These are phyloP conservation scores for Thaumetopoea pityocampa DNA, from an alignment of 1,140 invertebrate genomes.

Conservation along the genomic window DNA sequence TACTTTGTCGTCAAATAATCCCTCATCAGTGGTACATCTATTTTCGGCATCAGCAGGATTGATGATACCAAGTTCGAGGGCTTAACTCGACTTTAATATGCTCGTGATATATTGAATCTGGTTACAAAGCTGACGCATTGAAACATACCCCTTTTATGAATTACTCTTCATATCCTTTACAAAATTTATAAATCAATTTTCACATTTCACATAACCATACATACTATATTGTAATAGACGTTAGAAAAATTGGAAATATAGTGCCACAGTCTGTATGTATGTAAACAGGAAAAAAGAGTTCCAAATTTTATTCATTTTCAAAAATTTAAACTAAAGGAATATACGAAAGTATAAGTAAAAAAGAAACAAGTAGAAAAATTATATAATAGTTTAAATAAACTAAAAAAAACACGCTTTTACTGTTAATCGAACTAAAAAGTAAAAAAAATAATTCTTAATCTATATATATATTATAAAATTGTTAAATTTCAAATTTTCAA, in stretches of 20 bases:
- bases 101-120: slow-evolving; percentile 57
- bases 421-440: too few species aligned
- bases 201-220: slow-evolving; percentile 33
- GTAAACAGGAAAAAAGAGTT: slow-evolving; percentile 49
- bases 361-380: slow-evolving; percentile 30
- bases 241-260: slow-evolving; percentile 43
- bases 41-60: slow-evolving; percentile 53
- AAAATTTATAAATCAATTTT: slow-evolving; percentile 26
- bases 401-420: too few species aligned
- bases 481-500: too few species aligned
- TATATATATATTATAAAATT: too few species aligned
- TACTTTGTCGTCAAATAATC: slow-evolving; percentile 63
- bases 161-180: slow-evolving; percentile 32
- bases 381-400: too few species aligned
- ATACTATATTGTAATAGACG: slow-evolving; percentile 26
- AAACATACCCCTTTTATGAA: slow-evolving; percentile 45
- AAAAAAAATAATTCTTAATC: too few species aligned
- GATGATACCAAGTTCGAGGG: slow-evolving; percentile 49
- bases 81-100: slow-evolving; percentile 65
- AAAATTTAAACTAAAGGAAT: slow-evolving; percentile 44
- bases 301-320: slow-evolving; percentile 49
- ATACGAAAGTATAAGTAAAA: slow-evolving; percentile 39
- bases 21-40: slow-evolving; percentile 60
- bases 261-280: slow-evolving; percentile 45
- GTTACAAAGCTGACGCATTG: slow-evolving; percentile 47